Conservation (phyloP, 2,113 vertebrate species). For the Neogobius melanostomus region DNA sequence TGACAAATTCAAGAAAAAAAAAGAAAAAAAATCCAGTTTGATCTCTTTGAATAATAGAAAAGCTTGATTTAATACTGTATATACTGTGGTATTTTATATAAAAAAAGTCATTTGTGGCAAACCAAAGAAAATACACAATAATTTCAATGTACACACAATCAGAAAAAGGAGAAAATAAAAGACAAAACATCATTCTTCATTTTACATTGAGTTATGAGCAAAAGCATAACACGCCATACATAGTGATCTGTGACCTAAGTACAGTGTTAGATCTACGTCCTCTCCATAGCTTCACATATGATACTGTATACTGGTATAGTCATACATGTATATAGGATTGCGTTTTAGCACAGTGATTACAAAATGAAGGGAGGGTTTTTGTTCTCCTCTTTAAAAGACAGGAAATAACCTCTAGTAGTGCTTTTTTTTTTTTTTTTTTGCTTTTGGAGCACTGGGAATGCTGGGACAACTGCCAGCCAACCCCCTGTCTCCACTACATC, state of each 20-base stretch:
- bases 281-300: constrained; percentile 72
- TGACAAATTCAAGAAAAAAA: constrained; percentile 33
- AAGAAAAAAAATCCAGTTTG: constrained; percentile 65
- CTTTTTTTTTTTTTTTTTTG: background rate
- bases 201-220: constrained; percentile 80
- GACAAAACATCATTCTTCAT: constrained; percentile 82
- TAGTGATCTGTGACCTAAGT: constrained; percentile 81
- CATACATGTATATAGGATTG: constrained; percentile 59
- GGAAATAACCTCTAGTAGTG: constrained; percentile 9
- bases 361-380: constrained; percentile 40
- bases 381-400: constrained; percentile 35
- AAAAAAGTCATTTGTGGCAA: constrained; percentile 67
- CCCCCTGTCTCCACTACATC: constrained; percentile 22
- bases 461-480: constrained; percentile 31
- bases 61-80: constrained; percentile 78
- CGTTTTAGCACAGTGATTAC: constrained; percentile 68
- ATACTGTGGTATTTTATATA: constrained; percentile 60
- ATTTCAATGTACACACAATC: constrained; percentile 77
- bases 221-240: constrained; percentile 74
- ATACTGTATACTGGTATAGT: constrained; percentile 59
- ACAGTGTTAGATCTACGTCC: constrained; percentile 85
- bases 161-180: constrained; percentile 63
- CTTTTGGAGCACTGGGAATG: constrained; percentile 23
- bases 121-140: constrained; percentile 74
- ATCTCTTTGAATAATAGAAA: constrained; percentile 52